Evolutionary conservation across 2,113 vertebrate genomes (phyloP).

Genomic region (Atherinomorus stipes): DNA sequence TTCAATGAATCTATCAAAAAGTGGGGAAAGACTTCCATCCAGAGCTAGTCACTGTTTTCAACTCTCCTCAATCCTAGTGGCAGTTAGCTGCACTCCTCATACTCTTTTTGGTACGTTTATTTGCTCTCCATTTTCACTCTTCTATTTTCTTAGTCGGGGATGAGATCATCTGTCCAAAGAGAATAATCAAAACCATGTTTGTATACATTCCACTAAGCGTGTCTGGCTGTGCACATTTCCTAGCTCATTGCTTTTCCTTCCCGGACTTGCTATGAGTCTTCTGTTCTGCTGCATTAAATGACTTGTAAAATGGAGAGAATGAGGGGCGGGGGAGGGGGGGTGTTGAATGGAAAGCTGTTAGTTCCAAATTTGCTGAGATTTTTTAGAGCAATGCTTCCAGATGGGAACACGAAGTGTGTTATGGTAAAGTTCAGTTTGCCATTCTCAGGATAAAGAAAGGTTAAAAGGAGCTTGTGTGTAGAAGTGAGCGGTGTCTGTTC

Average conservation of each 20-base stretch:
- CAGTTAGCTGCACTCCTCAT: not conserved
- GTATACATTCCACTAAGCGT: constrained; percentile 61
- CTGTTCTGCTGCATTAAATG: constrained; percentile 8
- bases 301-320: not conserved
- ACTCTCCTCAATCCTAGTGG: not conserved
- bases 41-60: not conserved
- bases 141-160: constrained; percentile 21
- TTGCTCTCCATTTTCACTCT: constrained; percentile 24
- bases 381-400: constrained; percentile 3
- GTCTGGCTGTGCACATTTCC: constrained; percentile 64
- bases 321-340: not conserved
- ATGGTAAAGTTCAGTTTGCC: constrained; percentile 56
- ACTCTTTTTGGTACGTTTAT: constrained; percentile 20
- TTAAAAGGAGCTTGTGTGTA: constrained; percentile 34
- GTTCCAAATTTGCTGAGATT: constrained; percentile 6
- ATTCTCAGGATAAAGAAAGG: constrained; percentile 57
- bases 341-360: not conserved
- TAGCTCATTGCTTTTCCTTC: constrained; percentile 69
- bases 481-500: constrained; percentile 26
- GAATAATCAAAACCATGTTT: constrained; percentile 74
- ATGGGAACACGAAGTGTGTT: constrained; percentile 11
- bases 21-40: not conserved
- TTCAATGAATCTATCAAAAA: not conserved
- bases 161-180: constrained; percentile 63
- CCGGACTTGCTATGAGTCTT: constrained; percentile 50